These are phyloP conservation scores for Calidris pygmaea DNA, from an alignment of 2,113 vertebrate species.

Conservation along the genomic window DNA sequence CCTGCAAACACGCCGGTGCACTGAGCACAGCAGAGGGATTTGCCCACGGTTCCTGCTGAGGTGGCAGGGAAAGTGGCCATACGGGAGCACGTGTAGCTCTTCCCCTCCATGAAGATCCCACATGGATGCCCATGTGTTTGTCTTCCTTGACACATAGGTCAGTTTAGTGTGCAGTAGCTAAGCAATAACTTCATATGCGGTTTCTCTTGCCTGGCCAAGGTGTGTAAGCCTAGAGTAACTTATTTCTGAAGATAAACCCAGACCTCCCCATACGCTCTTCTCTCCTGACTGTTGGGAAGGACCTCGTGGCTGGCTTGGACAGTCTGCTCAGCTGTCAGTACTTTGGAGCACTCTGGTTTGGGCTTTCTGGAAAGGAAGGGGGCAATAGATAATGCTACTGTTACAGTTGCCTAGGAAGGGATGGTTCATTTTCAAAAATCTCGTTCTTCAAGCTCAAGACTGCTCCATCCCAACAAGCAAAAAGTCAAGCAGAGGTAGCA, in stretches of 20 bases:
- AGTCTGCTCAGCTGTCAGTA: neutral
- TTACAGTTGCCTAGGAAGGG: neutral
- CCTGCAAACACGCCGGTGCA: accelerated
- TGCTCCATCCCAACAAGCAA: neutral
- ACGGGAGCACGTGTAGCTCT: neutral
- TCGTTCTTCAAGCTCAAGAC: neutral
- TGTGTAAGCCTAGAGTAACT: neutral
- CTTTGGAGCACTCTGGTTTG: neutral
- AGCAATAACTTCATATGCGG: neutral
- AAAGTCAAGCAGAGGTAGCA: neutral
- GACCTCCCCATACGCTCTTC: neutral
- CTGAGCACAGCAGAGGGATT: neutral
- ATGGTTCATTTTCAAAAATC: neutral
- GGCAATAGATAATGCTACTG: neutral
- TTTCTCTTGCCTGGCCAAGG: neutral
- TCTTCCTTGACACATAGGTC: neutral
- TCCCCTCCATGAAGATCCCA: neutral
- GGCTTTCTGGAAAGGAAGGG: neutral
- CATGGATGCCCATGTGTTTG: neutral
- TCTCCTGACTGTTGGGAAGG: neutral
- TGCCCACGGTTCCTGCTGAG: neutral
- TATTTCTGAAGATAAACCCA: neutral
- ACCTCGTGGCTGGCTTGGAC: neutral
- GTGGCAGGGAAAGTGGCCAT: neutral
- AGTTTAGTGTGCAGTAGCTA: neutral